Conservation (phyloP, 2,797 vertebrate genomes). For the Smutsia gigantea region DNA sequence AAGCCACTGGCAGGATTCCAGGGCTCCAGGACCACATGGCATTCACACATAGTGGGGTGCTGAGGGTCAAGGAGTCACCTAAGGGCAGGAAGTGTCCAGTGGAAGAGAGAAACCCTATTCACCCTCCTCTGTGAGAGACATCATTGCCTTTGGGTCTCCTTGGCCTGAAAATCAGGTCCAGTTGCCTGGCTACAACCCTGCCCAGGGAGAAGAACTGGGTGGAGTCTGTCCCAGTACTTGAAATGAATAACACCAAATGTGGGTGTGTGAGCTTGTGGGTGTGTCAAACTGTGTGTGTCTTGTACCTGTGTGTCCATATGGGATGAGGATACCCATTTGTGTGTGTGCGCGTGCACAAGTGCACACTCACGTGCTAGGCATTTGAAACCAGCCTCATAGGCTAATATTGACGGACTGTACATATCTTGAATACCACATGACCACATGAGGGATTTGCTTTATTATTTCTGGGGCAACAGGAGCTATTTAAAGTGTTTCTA, state of each 20-base stretch:
- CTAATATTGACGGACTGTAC: not conserved
- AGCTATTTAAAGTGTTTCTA: not conserved
- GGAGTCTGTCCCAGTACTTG: not conserved
- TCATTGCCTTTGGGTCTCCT: not conserved
- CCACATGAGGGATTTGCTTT: no score
- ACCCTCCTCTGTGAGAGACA: not conserved
- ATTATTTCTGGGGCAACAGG: not conserved
- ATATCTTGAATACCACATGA: not conserved
- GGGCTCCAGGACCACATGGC: no score
- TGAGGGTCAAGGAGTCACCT: not conserved
- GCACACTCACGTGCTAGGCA: not conserved
- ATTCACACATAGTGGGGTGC: not conserved
- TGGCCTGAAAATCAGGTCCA: not conserved
- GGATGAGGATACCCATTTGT: not conserved
- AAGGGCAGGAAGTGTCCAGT: no score
- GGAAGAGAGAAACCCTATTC: not conserved
- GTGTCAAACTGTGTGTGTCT: not conserved
- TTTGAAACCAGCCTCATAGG: not conserved
- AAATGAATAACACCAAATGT: not conserved
- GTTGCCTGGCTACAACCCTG: not conserved
- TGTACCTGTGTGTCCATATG: not conserved
- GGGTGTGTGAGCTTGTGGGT: not conserved
- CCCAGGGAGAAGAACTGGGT: not conserved
- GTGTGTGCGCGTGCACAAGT: not conserved
- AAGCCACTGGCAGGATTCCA: not conserved